A percentile compares a stretch with the other conserved stretches of the same genome.
phyloP scores from a whole-genome alignment of 2,888 invertebrate species.

The Apotomis capreana region DNA sequence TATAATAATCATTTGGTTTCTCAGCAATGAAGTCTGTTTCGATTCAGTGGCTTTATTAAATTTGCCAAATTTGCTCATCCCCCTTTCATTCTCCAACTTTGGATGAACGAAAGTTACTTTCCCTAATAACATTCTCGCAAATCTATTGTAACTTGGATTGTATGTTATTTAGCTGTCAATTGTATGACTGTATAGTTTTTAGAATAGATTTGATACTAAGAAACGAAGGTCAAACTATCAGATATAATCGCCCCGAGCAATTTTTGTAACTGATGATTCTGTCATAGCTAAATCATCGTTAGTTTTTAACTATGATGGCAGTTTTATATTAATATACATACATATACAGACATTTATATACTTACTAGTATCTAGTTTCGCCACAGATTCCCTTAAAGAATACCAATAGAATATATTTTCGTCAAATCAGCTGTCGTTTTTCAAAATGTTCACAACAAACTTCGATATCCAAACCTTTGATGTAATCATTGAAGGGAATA shows the following conservation, averaged over 20 bases:
- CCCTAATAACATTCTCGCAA: slow-evolving; percentile 21
- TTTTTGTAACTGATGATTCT: slow-evolving; percentile 16
- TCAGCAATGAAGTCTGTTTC: too few species aligned
- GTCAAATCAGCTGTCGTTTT: too few species aligned
- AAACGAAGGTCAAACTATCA: slow-evolving; percentile 19
- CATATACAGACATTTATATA: neutral
- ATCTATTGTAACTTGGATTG: slow-evolving; percentile 25
- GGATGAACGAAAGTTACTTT: slow-evolving; percentile 31
- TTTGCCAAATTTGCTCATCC: slow-evolving; percentile 5
- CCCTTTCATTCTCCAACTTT: slow-evolving; percentile 29
- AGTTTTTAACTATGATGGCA: slow-evolving; percentile 25
- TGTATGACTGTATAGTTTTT: neutral
- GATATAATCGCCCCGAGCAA: slow-evolving; percentile 5
- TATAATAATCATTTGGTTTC: too few species aligned
- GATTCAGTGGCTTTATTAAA: neutral
- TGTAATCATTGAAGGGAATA: too few species aligned
- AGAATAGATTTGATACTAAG: slow-evolving; percentile 3
- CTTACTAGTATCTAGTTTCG: neutral
- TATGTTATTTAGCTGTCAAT: slow-evolving; percentile 1
- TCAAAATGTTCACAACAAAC: too few species aligned
- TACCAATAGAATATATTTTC: too few species aligned
- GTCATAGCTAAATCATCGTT: slow-evolving; percentile 27
- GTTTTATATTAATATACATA: neutral
- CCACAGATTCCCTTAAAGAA: too few species aligned
- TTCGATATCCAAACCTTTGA: too few species aligned